Evolutionary conservation across 2,888 invertebrate genomes (phyloP).

Genomic region (Nomada ferruginata): DNA sequence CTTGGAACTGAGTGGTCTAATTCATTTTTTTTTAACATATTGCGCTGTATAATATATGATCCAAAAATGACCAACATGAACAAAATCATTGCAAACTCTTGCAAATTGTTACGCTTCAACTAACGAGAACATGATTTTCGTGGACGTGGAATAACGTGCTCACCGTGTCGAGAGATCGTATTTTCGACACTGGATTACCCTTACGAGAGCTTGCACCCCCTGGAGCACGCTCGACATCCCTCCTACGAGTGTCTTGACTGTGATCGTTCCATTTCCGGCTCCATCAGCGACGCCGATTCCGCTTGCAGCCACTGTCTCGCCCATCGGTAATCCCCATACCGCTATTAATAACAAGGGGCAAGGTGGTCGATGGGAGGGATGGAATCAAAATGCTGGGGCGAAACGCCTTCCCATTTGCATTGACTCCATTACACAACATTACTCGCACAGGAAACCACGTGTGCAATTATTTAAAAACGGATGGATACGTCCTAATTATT

Average conservation of each 20-base stretch:
- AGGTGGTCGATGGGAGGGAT: conserved; percentile 31
- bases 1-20: conserved; percentile 1
- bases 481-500: too few relatives aligned
- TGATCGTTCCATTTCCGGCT: conserved; percentile 75
- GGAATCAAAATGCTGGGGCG: conserved; percentile 20
- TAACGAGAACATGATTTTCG: conserved; percentile 65
- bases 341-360: conserved; percentile 68
- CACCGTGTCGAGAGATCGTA: conserved; percentile 61
- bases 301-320: conserved; percentile 54
- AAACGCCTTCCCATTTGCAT: conserved; percentile 40
- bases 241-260: conserved; percentile 64
- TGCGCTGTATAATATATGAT: background rate
- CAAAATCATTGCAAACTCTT: conserved; percentile 44
- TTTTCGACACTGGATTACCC: conserved; percentile 73
- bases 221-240: conserved; percentile 42
- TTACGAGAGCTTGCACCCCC: conserved; percentile 56
- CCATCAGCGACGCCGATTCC: conserved; percentile 69
- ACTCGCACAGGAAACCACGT: too few relatives aligned
- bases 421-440: too few relatives aligned
- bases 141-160: conserved; percentile 67
- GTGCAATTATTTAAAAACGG: too few relatives aligned
- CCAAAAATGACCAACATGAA: conserved; percentile 42
- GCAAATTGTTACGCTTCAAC: conserved; percentile 36
- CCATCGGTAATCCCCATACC: conserved; percentile 56
- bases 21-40: conserved; percentile 57